Base-by-base conservation (phyloP, 2,113 vertebrate species). In the Chionomys nivalis region DNA sequence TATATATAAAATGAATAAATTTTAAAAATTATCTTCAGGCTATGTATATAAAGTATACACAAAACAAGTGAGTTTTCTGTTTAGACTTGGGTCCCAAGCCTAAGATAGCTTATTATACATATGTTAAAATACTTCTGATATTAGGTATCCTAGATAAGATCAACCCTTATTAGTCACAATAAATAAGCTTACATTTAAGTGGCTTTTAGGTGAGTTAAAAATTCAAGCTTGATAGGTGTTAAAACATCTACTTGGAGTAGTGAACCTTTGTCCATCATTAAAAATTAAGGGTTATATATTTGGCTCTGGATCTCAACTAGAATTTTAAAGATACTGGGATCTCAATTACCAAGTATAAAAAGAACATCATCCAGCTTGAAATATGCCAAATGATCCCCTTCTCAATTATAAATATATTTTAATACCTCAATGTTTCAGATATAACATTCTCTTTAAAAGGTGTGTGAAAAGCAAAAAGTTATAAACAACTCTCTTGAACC, bases 311-410 rank as follows among this genome's bases (percentile, higher is more conserved):
- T 85, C 58, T 63, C 79, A 82, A 61, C 36, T 66, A 93, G 52
- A 81, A 92, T 72, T 63, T 88, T 75, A 76, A 95, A 81, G 89
- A 92, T 24, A 58, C 39, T 89, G 79, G 47, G 14, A 77, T 78
- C 44, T 92, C 66, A 93, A 89, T 66, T 49, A 91, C 70, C 77
- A 93, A 90, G 42, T 65, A 93, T 82, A 42, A 94, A 70, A 26
- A 66, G 92, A 96, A 95, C 47, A 88, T 79, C 79, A 85, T 92
- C 68, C 70, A 70, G 90, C 85, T 92, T 82, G 91, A 63, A 93
- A 72, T 47, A 94, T 39, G 44, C 79, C 65, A 93, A 83, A 44
- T 73, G 36, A 70, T 36, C 87, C 31, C 52, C 66, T 89, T 72
- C 8, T 75, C 26, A 82, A 94, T 39, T n/a, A 13, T 39, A 81